Evolutionary conservation across 2,113 vertebrate genomes (phyloP).

Genomic region (Mesitornis unicolor): DNA sequence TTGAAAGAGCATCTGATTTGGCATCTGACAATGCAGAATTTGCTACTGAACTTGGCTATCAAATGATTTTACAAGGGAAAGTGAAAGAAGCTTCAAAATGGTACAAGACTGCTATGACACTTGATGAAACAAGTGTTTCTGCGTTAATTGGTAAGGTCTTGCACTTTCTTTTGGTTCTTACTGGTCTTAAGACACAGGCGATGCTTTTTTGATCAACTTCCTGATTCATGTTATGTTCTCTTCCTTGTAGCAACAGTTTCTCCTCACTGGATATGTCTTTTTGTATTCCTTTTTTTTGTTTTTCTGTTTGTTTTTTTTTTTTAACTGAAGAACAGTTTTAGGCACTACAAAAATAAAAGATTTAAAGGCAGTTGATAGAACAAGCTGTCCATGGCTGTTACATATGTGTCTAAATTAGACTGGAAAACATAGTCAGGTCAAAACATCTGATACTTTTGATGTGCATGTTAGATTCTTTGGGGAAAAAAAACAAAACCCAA

Average conservation of each 20-base stretch:
- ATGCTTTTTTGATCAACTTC: neutral
- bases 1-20: constrained; percentile 84
- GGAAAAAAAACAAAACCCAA: too few relatives aligned
- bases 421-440: neutral
- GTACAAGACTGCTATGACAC: constrained; percentile 88
- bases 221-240: neutral
- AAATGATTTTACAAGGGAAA: constrained; percentile 87
- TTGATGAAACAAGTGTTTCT: constrained; percentile 87
- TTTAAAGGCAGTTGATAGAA: neutral
- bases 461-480: accelerated
- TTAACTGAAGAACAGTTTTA: too few relatives aligned
- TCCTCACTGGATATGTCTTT: neutral
- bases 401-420: neutral
- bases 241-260: neutral
- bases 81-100: constrained; percentile 87
- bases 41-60: constrained; percentile 92
- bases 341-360: neutral
- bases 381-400: neutral
- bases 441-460: neutral
- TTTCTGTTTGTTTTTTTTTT: too few relatives aligned
- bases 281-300: neutral
- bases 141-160: constrained; percentile 82
- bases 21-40: constrained; percentile 81
- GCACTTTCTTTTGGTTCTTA: neutral
- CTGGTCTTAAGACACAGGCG: neutral